A percentile compares a stretch with the other conserved stretches of the same genome.
Evolutionary conservation across 1,140 invertebrate genomes (phyloP).

Genomic region (Drosophila parabipectinata): DNA sequence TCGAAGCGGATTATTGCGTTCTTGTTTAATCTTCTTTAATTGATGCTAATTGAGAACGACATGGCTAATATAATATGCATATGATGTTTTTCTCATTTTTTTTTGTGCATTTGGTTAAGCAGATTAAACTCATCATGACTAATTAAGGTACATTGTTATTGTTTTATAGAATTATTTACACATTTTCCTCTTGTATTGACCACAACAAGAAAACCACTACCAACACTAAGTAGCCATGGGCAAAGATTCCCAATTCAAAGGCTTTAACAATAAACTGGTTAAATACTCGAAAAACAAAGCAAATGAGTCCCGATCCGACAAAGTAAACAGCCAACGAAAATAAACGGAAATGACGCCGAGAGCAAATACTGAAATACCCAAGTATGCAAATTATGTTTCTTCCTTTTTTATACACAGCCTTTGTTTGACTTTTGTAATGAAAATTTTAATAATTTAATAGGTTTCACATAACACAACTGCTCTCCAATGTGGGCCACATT

Average conservation of each 20-base stretch:
- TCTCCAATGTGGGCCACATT: constrained; percentile 15
- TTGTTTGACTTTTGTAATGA: constrained; percentile 77
- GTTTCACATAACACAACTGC: constrained; percentile 31
- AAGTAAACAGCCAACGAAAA: constrained; percentile 25
- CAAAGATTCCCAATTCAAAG: constrained; percentile 44
- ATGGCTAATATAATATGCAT: constrained; percentile 45
- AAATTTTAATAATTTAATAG: constrained; percentile 71
- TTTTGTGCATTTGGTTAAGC: constrained; percentile 43
- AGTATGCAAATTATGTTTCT: constrained; percentile 65
- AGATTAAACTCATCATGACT: constrained; percentile 55
- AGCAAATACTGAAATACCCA: constrained; percentile 46
- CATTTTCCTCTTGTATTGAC: constrained; percentile 23
- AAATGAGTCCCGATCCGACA: constrained; percentile 20
- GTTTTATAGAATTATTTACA: constrained; percentile 60
- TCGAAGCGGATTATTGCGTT: constrained; percentile 11
- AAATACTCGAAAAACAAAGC: constrained; percentile 58
- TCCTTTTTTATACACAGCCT: constrained; percentile 20
- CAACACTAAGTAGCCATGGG: background rate
- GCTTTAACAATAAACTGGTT: constrained; percentile 59
- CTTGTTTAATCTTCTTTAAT: constrained; percentile 53
- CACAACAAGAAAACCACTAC: background rate
- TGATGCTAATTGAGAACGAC: constrained; percentile 58
- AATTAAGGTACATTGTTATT: constrained; percentile 69
- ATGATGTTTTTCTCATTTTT: constrained; percentile 7
- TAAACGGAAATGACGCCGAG: constrained; percentile 18